Evolutionary conservation across 2,113 vertebrate species (phyloP).

Genomic region (Chrysemys picta): DNA sequence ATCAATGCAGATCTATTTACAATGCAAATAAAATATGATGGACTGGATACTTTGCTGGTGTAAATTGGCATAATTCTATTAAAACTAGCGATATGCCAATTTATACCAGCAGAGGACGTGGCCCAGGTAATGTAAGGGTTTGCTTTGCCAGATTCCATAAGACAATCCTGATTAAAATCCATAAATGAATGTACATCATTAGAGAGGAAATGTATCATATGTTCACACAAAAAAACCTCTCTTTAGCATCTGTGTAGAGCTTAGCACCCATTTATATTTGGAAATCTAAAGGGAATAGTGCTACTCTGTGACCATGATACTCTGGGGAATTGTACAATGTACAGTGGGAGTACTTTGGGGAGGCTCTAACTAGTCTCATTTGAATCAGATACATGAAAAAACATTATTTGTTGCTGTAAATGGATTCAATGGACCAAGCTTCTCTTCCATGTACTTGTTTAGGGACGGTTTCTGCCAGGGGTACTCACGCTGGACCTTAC

Average conservation of each 20-base stretch:
- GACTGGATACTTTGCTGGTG: not conserved
- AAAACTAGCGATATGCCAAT: not conserved
- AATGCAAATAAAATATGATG: not conserved
- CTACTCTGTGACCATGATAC: not conserved
- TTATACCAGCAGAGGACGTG: not conserved
- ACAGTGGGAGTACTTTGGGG: not conserved
- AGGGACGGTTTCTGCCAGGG: not conserved
- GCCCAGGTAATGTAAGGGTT: not conserved
- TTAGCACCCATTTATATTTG: not conserved
- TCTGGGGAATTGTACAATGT: not conserved
- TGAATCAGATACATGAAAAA: not conserved
- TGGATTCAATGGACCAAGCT: not conserved
- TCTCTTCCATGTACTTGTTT: not conserved
- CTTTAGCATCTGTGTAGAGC: not conserved
- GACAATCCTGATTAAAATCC: not conserved
- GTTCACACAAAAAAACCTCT: not conserved
- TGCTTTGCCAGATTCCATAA: not conserved
- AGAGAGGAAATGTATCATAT: not conserved
- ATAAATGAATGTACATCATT: not conserved
- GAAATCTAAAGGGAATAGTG: not conserved
- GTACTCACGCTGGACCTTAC: not conserved
- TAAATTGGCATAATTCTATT: not conserved
- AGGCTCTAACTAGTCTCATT: no score
- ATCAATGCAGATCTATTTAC: slow-evolving; percentile 48
- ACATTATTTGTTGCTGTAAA: not conserved